Evolutionary conservation across 2,797 vertebrate species (phyloP).

Genomic region (Scyliorhinus canicula): DNA sequence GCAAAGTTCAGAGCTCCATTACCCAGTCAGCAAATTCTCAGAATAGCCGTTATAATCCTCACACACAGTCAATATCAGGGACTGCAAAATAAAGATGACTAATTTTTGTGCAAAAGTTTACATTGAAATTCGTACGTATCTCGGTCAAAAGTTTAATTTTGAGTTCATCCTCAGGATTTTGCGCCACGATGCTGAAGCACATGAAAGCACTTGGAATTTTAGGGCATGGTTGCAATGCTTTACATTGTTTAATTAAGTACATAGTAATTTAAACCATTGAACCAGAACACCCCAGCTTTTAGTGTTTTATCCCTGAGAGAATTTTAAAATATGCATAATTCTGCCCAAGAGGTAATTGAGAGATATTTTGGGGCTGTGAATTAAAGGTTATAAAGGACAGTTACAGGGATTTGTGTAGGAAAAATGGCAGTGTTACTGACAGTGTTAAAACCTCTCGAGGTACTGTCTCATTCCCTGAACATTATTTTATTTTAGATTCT

Average conservation of each 20-base stretch:
- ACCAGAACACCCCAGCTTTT: conserved; percentile 53
- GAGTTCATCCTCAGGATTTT: not conserved
- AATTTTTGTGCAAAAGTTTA: not conserved
- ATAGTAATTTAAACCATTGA: conserved; percentile 55
- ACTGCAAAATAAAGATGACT: not conserved
- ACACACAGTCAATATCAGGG: not conserved
- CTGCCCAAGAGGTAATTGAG: conserved; percentile 50
- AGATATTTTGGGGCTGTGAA: conserved; percentile 56
- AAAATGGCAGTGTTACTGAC: conserved; percentile 46
- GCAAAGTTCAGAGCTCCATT: not conserved
- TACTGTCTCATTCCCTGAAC: conserved; percentile 43
- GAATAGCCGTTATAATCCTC: not conserved
- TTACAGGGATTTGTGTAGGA: conserved; percentile 49
- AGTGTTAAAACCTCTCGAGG: conserved; percentile 51
- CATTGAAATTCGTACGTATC: not conserved
- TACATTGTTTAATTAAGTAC: conserved; percentile 54
- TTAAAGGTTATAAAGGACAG: conserved; percentile 53
- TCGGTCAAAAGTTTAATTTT: not conserved
- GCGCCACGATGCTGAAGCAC: not conserved
- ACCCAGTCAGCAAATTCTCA: conserved; percentile 2
- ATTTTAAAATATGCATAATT: conserved; percentile 56
- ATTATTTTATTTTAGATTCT: conserved; percentile 40
- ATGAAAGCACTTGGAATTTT: conserved; percentile 30
- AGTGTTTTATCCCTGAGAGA: conserved; percentile 56
- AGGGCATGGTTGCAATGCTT: not conserved